phyloP scores from a whole-genome alignment of 2,888 invertebrate species.

The Drosophila planitibia region DNA sequence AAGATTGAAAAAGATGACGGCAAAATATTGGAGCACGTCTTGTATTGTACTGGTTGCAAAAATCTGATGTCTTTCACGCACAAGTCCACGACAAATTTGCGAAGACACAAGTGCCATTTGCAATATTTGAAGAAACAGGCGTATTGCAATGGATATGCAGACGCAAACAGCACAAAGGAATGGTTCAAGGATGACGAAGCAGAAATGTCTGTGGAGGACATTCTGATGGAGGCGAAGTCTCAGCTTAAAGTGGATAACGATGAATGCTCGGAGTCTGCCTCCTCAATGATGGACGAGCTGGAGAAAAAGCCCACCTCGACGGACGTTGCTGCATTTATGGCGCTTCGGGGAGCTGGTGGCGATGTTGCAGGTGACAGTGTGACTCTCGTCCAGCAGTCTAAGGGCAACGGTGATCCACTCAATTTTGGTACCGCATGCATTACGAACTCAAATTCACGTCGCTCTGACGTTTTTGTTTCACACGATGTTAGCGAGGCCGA shows the following conservation, averaged over 20 bases:
- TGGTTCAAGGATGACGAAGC: conserved; percentile 44
- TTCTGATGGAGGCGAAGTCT: conserved; percentile 33
- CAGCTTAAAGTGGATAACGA: conserved; percentile 47
- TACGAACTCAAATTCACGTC: conserved; percentile 25
- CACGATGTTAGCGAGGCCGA: conserved; percentile 53
- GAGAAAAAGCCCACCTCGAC: conserved; percentile 54
- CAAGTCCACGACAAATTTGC: conserved; percentile 65
- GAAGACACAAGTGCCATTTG: conserved; percentile 64
- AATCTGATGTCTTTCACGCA: conserved; percentile 67
- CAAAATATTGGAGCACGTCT: conserved; percentile 57
- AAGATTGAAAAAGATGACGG: conserved; percentile 69
- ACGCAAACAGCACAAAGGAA: conserved; percentile 40
- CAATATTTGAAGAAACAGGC: conserved; percentile 61
- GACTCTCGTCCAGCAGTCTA: conserved; percentile 2
- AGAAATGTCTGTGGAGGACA: conserved; percentile 44
- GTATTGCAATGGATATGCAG: conserved; percentile 35
- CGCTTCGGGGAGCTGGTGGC: conserved; percentile 30
- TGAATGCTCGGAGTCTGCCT: conserved; percentile 24
- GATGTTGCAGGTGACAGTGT: conserved; percentile 10
- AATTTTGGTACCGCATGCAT: conserved; percentile 5
- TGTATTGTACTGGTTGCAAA: conserved; percentile 64
- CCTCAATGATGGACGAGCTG: conserved; percentile 38
- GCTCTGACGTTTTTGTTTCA: conserved; percentile 36
- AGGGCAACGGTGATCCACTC: conserved; percentile 25
- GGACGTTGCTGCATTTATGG: conserved; percentile 57